Evolutionary conservation across 2,113 vertebrate genomes (phyloP).

Genomic region (Eubucco bourcierii): DNA sequence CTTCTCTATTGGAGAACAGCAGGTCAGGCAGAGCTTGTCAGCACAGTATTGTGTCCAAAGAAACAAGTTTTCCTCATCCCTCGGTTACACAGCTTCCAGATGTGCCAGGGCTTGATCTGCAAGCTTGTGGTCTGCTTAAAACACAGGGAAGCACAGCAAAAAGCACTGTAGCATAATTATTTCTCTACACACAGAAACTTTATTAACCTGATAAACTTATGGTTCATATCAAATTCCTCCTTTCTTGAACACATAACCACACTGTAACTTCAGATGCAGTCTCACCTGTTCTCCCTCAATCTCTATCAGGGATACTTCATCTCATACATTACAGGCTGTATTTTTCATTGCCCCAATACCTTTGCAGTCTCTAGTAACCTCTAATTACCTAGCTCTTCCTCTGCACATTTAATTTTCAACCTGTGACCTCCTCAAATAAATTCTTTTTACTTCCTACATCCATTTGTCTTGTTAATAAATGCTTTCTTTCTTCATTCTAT

Average conservation of each 20-base stretch:
- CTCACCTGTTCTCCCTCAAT: background rate
- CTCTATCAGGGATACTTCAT: background rate
- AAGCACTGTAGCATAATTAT: background rate
- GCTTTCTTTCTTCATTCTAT: background rate
- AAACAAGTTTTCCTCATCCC: background rate
- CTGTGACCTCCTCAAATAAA: background rate
- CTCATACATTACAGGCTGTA: background rate
- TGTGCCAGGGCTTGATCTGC: background rate
- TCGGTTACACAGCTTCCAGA: background rate
- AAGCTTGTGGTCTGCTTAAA: background rate
- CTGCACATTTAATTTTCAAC: background rate
- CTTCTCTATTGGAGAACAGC: too few relatives aligned
- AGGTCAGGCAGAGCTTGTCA: too few relatives aligned
- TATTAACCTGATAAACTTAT: background rate
- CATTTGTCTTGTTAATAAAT: background rate
- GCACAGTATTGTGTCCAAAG: background rate
- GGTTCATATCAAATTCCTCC: background rate
- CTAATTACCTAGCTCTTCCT: background rate
- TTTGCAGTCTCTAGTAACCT: background rate
- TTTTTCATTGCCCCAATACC: background rate
- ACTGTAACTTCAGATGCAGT: background rate
- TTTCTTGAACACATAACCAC: background rate
- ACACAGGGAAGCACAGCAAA: background rate
- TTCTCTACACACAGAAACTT: background rate
- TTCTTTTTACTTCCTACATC: background rate